Base-by-base conservation (phyloP, 2,113 vertebrate species). In the Galeopterus variegatus region DNA sequence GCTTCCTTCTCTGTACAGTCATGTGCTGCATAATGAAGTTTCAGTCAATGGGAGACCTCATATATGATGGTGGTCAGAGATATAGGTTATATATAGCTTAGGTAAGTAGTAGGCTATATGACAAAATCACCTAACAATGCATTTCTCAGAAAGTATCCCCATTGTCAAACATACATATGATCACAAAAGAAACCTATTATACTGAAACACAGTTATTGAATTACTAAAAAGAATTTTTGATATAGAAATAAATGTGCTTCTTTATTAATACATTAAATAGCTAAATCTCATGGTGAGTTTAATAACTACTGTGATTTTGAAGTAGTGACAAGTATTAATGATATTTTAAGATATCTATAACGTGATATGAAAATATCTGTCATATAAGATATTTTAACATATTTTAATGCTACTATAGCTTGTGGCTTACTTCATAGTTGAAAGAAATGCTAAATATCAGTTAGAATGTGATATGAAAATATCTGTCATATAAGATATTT, bases 291-390 rank as follows among this genome's bases (percentile, higher is more conserved):
- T 75, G 18, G 8, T 84, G 21, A 36, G 11, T 62, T 94, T 92
- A 94, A 92, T 79, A 94, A 92, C 45, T 94, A 64, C 13, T 79
- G 21, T 54, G 84, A 84, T 84, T 69, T 92, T 79, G 24, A 75
- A 65, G 31, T 62, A 85, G 60, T 69, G 58, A 89, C 50, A 67
- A 92, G 23, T 65, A 84, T 36, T 88, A 70, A 83, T 73, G 21
- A 75, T 88, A 54, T 60, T 85, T 85, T 89, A 18, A 96, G 89
- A 54, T 85, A 67, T 18, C 41, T 65, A 52, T 0, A 62, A 13
- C 10, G 26, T 23, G 81, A n/a, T 31, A 31, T 45, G 26, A 94
- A 36, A 70, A 82, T 70, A 33, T 45, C 41, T 93, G 12, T 81
- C 69, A 58, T 41, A 41, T 41, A 19, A 41, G 13, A 65, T 26